Percentiles rank a stretch among this genome's conserved stretches.
phyloP scores from a whole-genome alignment of 2,113 vertebrate species.

The Caloenas nicobarica region DNA sequence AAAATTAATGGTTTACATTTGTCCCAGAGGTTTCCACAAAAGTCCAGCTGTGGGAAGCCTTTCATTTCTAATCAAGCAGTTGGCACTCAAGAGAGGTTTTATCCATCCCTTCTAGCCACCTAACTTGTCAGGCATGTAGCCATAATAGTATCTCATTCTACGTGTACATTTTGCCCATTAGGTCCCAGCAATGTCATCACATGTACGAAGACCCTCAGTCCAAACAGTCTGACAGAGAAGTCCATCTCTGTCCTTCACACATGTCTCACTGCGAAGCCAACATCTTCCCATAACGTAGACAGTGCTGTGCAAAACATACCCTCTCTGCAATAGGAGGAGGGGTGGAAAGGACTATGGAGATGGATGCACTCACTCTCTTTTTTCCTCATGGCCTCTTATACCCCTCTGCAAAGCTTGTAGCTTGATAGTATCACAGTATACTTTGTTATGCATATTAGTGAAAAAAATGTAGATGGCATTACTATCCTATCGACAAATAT shows the following conservation, averaged over 20 bases:
- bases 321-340: not conserved
- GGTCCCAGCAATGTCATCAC: not conserved
- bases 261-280: not conserved
- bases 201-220: not conserved
- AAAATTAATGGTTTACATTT: not conserved
- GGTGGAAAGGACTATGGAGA: not conserved
- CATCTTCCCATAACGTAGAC: rapidly evolving
- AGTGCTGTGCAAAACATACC: not conserved
- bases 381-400: not conserved
- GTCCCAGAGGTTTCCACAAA: not conserved
- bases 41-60: not conserved
- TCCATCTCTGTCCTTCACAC: not conserved
- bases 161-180: not conserved
- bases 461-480: not conserved
- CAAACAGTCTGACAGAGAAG: not conserved
- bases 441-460: not conserved
- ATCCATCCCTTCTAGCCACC: not conserved
- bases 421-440: rapidly evolving
- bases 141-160: not conserved
- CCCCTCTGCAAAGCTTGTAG: not conserved
- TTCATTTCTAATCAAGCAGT: not conserved
- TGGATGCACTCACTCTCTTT: not conserved
- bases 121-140: not conserved
- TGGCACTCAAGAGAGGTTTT: not conserved
- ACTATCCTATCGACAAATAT: not conserved